Percentiles rank a stretch among this genome's conserved stretches.
phyloP scores from a whole-genome alignment of 2,113 vertebrate species.

The Neomonachus schauinslandi region DNA sequence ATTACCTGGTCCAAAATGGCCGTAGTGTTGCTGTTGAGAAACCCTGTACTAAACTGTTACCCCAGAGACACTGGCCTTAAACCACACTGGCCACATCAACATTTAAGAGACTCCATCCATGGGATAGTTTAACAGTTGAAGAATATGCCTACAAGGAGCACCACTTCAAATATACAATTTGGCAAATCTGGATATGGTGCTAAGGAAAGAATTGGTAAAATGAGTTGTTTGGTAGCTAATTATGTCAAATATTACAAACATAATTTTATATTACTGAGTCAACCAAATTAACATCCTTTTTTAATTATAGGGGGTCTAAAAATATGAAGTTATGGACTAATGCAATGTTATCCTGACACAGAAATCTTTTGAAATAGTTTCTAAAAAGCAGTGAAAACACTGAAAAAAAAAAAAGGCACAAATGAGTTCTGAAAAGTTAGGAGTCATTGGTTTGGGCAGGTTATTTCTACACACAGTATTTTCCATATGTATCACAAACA shows the following conservation, averaged over 20 bases:
- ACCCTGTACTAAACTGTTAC: neutral
- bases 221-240: conserved; percentile 34
- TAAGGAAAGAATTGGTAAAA: conserved; percentile 22
- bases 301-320: neutral
- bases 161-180: neutral
- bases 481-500: conserved; percentile 4
- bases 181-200: neutral
- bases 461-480: neutral
- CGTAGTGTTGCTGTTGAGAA: neutral
- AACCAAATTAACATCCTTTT: conserved; percentile 9
- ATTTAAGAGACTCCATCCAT: neutral
- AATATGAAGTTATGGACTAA: conserved; percentile 38
- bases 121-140: neutral
- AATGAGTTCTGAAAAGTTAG: conserved; percentile 39
- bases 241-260: conserved; percentile 49
- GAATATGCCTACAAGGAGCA: neutral
- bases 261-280: conserved; percentile 27
- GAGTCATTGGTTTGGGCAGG: neutral
- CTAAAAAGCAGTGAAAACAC: conserved; percentile 47
- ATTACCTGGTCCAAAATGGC: neutral
- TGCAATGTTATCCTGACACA: conserved; percentile 27
- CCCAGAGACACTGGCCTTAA: neutral
- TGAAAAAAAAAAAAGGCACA: neutral
- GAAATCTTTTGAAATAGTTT: conserved; percentile 54
- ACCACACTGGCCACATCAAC: neutral